phyloP scores from a whole-genome alignment of 2,113 vertebrate species.

The Silurus asotus region DNA sequence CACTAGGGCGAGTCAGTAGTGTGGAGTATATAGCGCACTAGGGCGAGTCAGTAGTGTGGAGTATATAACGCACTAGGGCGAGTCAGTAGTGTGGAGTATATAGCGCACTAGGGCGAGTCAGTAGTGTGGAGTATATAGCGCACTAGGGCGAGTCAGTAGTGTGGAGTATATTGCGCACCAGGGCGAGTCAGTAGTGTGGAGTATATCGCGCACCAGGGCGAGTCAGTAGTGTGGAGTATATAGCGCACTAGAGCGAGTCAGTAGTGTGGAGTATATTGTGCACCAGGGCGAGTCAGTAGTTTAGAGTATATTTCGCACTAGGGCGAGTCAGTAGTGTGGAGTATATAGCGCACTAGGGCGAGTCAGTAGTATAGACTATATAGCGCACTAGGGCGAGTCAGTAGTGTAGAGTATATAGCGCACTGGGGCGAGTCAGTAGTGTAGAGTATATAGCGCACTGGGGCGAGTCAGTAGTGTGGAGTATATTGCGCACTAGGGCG shows the following conservation, averaged over 20 bases:
- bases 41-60: background rate
- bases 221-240: background rate
- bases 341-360: background rate
- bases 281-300: background rate
- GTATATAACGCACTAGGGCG: background rate
- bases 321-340: background rate
- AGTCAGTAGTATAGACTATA: background rate
- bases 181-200: background rate
- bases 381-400: background rate
- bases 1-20: no score
- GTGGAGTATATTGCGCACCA: background rate
- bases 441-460: background rate
- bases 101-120: background rate
- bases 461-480: background rate
- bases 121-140: background rate
- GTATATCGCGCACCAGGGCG: no score
- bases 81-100: background rate
- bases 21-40: no score
- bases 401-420: background rate
- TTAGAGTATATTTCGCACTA: background rate
- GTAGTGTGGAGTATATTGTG: background rate
- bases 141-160: background rate
- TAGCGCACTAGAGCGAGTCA: background rate
- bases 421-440: background rate
- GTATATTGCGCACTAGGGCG: background rate